A percentile compares a stretch with the other conserved stretches of the same genome.
These are phyloP conservation scores for Serripes groenlandicus DNA, from an alignment of 2,888 invertebrate species.

Conservation along the genomic window DNA sequence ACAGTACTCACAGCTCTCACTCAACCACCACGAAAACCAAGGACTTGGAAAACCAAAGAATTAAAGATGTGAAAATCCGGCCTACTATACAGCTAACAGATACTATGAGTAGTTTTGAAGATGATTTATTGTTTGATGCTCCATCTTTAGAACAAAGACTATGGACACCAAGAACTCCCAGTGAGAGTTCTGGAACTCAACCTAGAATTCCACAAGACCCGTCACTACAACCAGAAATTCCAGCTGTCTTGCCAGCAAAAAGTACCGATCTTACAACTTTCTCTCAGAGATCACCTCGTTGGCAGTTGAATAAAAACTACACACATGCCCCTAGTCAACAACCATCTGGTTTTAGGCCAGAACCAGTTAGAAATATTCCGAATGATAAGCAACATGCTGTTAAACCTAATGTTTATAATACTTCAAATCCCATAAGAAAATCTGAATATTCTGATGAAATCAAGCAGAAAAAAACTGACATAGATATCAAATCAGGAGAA, in stretches of 20 bases:
- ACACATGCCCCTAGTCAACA: conserved; percentile 29
- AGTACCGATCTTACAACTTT: conserved; percentile 80
- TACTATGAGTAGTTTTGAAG: conserved; percentile 71
- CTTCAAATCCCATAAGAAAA: not conserved
- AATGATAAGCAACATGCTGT: conserved; percentile 19
- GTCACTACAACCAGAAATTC: conserved; percentile 68
- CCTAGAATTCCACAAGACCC: conserved; percentile 71
- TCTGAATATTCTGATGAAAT: not conserved
- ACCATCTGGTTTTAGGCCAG: conserved; percentile 60
- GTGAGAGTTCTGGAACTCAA: conserved; percentile 63
- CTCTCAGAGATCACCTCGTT: conserved; percentile 73
- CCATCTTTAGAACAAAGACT: conserved; percentile 61
- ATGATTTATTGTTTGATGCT: conserved; percentile 76
- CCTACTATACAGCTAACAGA: conserved; percentile 10
- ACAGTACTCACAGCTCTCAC: not conserved
- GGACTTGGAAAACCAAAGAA: conserved; percentile 38
- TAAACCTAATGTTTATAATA: not conserved
- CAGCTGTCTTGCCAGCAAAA: conserved; percentile 75
- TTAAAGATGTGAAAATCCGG: conserved; percentile 4
- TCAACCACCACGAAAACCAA: conserved; percentile 55
- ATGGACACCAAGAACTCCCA: conserved; percentile 68
- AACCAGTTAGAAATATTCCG: conserved; percentile 46
- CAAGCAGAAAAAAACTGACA: not conserved
- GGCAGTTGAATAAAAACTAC: conserved; percentile 56
- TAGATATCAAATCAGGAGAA: conserved; percentile 1